Conservation (phyloP, 2,888 invertebrate species). For the Scaptomyza parva region DNA sequence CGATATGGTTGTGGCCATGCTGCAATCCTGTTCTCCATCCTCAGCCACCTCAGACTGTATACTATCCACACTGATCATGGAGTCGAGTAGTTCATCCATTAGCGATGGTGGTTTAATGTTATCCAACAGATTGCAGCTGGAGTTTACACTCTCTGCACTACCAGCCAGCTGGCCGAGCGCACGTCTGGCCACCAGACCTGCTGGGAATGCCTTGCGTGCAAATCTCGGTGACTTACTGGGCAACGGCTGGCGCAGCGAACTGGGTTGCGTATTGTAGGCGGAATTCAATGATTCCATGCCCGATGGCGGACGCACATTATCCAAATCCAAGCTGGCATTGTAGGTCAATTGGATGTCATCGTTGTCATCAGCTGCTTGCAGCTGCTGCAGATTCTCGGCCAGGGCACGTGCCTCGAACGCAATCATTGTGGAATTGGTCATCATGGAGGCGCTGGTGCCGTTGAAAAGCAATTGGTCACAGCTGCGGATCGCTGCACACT, state of each 20-base stretch:
- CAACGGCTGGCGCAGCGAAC: conserved; percentile 78
- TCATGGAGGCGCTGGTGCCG: conserved; percentile 85
- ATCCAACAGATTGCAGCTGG: conserved; percentile 89
- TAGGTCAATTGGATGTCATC: conserved; percentile 85
- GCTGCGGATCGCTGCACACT: conserved; percentile 65
- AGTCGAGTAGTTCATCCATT: conserved; percentile 91
- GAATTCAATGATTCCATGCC: conserved; percentile 89
- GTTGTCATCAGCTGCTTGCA: conserved; percentile 41
- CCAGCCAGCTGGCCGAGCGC: conserved; percentile 88
- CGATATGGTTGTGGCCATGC: conserved; percentile 82
- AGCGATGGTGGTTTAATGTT: conserved; percentile 93
- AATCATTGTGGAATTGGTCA: conserved; percentile 90
- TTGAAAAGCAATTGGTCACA: conserved; percentile 83
- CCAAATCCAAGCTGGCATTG: conserved; percentile 88
- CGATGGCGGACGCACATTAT: conserved; percentile 91
- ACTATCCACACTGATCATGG: conserved; percentile 93
- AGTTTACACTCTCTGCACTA: conserved; percentile 88
- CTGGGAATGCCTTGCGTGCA: conserved; percentile 90
- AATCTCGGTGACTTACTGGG: conserved; percentile 83
- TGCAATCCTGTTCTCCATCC: conserved; percentile 86
- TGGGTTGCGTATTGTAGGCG: conserved; percentile 68
- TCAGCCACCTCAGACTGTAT: conserved; percentile 92
- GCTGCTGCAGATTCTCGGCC: conserved; percentile 85
- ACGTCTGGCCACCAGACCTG: conserved; percentile 89
- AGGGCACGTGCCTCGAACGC: conserved; percentile 91